Conservation (phyloP, 2,113 vertebrate genomes). For the Cynopterus brachyotis region DNA sequence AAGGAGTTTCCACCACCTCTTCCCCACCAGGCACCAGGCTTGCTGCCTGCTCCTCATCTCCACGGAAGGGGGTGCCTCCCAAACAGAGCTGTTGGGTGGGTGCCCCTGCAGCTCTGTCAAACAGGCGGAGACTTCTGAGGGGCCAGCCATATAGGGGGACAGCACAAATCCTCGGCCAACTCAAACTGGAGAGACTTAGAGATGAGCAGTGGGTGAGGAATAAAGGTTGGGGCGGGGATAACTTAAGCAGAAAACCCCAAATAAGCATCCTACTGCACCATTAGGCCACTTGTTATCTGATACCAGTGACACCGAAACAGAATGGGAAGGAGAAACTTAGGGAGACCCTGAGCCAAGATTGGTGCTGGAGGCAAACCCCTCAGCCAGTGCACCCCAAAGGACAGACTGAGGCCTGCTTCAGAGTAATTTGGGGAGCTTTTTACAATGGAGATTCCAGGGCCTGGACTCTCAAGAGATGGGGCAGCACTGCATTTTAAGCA, state of each 20-base stretch:
- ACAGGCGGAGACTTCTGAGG: background rate
- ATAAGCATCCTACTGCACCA: too few relatives aligned
- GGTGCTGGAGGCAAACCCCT: background rate
- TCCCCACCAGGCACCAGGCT: background rate
- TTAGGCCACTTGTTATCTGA: background rate
- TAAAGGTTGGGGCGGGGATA: fast-evolving
- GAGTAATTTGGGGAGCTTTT: background rate
- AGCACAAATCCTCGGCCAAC: background rate
- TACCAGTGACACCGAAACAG: background rate
- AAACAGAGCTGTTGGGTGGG: background rate
- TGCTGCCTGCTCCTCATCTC: background rate
- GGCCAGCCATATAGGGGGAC: background rate
- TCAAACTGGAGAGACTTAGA: background rate
- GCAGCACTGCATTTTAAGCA: background rate
- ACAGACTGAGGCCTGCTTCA: background rate
- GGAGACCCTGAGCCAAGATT: background rate
- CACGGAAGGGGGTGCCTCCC: background rate
- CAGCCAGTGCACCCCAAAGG: background rate
- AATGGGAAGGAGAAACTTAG: background rate
- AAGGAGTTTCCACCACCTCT: background rate
- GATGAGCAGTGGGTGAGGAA: background rate
- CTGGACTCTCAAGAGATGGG: fast-evolving
- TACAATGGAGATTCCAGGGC: background rate
- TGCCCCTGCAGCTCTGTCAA: background rate
- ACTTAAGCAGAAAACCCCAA: background rate